These are phyloP conservation scores for Molanna angustata DNA, from an alignment of 2,888 invertebrate genomes.

Conservation along the genomic window DNA sequence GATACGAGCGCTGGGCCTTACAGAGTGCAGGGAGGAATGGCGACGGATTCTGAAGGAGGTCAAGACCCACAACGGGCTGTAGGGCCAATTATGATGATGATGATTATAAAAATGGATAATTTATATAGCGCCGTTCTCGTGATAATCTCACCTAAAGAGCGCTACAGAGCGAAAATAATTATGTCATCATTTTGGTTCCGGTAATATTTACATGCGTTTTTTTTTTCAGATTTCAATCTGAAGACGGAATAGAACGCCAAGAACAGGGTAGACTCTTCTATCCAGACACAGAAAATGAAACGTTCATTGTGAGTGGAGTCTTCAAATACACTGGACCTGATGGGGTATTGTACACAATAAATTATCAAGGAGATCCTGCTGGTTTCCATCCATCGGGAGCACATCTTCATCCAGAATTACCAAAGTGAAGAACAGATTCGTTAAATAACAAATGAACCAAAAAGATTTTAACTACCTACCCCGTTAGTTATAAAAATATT, in stretches of 20 bases:
- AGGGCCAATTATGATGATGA: too few relatives aligned
- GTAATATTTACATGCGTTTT: too few relatives aligned
- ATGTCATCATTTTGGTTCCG: too few relatives aligned
- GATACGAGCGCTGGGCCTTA: too few relatives aligned
- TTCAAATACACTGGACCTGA: constrained; percentile 52
- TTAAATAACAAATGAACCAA: background rate
- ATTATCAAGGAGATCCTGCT: constrained; percentile 54
- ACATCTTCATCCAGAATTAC: constrained; percentile 43
- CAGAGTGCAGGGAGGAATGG: too few relatives aligned
- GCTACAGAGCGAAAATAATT: too few relatives aligned
- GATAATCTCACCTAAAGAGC: too few relatives aligned
- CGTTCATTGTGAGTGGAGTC: constrained; percentile 49
- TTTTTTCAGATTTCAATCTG: constrained; percentile 49
- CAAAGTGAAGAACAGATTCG: background rate
- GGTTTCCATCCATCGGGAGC: constrained; percentile 55
- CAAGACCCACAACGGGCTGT: too few relatives aligned
- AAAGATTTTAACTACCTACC: background rate
- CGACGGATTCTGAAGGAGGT: too few relatives aligned
- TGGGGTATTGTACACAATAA: constrained; percentile 49
- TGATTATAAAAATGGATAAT: too few relatives aligned
- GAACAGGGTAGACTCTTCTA: constrained; percentile 54
- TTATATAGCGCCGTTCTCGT: too few relatives aligned
- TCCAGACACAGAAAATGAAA: constrained; percentile 51
- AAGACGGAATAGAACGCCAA: constrained; percentile 51
- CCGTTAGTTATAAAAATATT: too few relatives aligned